Evolutionary conservation across 1,140 invertebrate species (phyloP), one percentile per base, ranked within the genome.

Genomic region (Listronotus oregonensis): DNA sequence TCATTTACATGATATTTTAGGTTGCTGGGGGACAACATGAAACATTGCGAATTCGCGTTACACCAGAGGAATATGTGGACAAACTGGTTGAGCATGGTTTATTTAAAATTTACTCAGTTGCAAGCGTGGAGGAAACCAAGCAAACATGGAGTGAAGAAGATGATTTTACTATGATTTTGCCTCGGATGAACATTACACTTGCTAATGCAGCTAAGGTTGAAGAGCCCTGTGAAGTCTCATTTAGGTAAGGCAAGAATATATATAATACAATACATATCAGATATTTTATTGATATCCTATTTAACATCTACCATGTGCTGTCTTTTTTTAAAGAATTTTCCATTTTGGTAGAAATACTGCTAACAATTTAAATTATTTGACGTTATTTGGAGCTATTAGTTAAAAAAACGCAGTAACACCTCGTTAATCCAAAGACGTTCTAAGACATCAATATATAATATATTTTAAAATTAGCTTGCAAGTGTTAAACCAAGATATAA

Each of bases 81-180:
- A 88, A 88, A 72, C 70, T 90, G 43, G 87, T 89, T 0, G 89
- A 90, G 69, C 85, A 89, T 71, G 82, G 84, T 17, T 83, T 88
- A 74, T 83, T 91, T 39, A 89, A 89, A 73, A 84, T 90, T 21
- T 85, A 86, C 63, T 85, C 85, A 7, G 84, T 88, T 77, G 86
- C 86, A 17, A 84, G 82, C 62, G 88, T 90, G 0, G 83, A 85
- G 68, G 87, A 89, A 70, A 90, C 89, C 0, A 81, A 83, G 10
- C 88, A 89, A 73, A 82, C 84, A 4, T 90, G 88, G 87, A 85
- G 84, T 51, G 87, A 88, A 62, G 87, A 89, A 69, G 87, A 89
- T 71, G 86, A 89, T 73, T 88, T 89, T 77, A 82, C 82, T 37
- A 80, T 90, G 14, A 79, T 83, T 14, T 89, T 88, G 71, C 88